These are phyloP conservation scores for Menidia beryllina DNA, from an alignment of 2,113 vertebrate species.

Conservation along the genomic window DNA sequence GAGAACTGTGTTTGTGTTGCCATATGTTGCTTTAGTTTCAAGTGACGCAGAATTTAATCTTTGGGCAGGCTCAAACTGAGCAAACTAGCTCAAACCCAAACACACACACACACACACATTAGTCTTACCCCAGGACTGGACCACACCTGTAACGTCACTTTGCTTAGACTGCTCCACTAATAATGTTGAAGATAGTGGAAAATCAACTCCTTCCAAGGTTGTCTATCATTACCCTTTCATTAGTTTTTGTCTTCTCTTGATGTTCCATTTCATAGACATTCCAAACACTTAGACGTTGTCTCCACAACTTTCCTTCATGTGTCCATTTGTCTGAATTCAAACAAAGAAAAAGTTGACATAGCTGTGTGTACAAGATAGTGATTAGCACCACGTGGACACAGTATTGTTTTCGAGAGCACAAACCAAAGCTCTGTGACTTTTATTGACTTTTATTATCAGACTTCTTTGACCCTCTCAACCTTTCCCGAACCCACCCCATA, in stretches of 20 bases:
- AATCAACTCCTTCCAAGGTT: conserved; percentile 18
- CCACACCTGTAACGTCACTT: conserved; percentile 17
- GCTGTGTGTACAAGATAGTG: background rate
- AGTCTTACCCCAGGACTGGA: background rate
- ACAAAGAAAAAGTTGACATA: background rate
- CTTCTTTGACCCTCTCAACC: background rate
- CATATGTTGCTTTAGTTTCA: background rate
- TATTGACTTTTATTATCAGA: background rate
- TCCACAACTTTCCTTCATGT: background rate
- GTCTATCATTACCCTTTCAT: conserved; percentile 31
- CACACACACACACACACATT: background rate
- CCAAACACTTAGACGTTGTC: too few species aligned
- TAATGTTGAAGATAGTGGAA: conserved; percentile 23
- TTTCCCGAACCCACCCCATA: background rate
- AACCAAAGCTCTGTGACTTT: background rate
- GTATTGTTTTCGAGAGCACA: background rate
- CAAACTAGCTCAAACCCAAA: background rate
- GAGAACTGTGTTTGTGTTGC: background rate
- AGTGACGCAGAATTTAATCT: background rate
- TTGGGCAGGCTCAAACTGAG: background rate
- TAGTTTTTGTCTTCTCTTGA: background rate
- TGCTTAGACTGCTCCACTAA: conserved; percentile 3
- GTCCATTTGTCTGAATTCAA: background rate
- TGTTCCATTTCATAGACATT: background rate
- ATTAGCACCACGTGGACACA: background rate